Evolutionary conservation across 2,888 invertebrate species (phyloP), one percentile per base, ranked within the genome.

Genomic region (Protophormia terraenovae): DNA sequence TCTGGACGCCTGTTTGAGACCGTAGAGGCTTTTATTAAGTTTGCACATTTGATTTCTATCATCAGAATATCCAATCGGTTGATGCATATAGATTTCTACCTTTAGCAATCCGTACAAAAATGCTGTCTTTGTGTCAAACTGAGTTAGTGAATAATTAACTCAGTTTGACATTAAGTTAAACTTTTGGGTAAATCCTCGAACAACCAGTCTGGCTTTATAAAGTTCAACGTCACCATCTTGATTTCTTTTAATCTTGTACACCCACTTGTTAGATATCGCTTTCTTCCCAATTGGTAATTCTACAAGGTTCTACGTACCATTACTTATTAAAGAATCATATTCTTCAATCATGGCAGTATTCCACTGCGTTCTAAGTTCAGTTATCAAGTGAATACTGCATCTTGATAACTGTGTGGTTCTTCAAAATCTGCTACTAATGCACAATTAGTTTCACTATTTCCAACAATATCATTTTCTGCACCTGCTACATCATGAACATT

Each of bases 1-100:
- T 24, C 88, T 80, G 3, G 87, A 86, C 10, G 87, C 85, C 80
- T 89, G 89, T 50, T 89, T 89, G 1, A 89, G 41, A 1, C 87
- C 88, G 76, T 88, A 89, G 1, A 88, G 55, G 29, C 87, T 87
- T 53, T 87, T 88, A 1, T 62, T 47, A 5, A 88, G 77, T 32
- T 80, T 80, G 60, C 87, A 88, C 7, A 88, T 87, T 10, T 80
- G 81, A 7, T 67, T 81, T 7, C 82, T 87, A 27, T 86, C 79
- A 81, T 87, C 87, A 27, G 77, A 73, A 66, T 84, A 87, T 14
- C 85, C 83, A 14, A 53, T 35, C 24, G 86, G 82, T 60, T 87
- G 86, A 29, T 47, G 55, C 80, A 87, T 82, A 45, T 71, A 86
- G 27, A 87, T 84, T 2, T 83, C 69, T 62, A 86, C 81, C 22